These are phyloP conservation scores for Chlamydotis undulata DNA, from an alignment of 2,113 vertebrate species.

Conservation along the genomic window DNA sequence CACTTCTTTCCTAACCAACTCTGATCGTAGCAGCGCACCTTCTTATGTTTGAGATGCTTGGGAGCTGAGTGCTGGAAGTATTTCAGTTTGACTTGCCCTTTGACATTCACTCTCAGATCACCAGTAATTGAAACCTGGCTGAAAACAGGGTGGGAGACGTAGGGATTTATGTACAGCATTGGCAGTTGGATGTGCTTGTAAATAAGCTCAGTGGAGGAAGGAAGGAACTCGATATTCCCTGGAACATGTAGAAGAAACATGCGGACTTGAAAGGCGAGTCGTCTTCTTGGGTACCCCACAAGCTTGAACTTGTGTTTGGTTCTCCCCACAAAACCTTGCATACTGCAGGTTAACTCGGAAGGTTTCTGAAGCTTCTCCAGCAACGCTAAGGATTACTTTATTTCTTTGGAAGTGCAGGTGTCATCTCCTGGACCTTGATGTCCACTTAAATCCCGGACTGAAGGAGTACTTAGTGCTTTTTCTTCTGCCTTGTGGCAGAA, in stretches of 20 bases:
- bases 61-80: not conserved
- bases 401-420: not conserved
- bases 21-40: not conserved
- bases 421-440: not conserved
- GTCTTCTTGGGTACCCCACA: accelerated
- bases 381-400: not conserved
- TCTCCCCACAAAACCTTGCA: accelerated
- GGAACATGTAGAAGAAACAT: not conserved
- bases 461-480: not conserved
- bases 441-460: not conserved
- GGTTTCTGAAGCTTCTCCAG: not conserved
- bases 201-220: not conserved
- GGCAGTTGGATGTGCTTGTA: not conserved
- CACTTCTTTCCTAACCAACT: not conserved
- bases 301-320: not conserved
- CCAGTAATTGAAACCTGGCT: constrained; percentile 20
- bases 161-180: not conserved
- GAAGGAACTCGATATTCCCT: not conserved
- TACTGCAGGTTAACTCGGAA: not conserved
- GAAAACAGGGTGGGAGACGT: constrained; percentile 10
- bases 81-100: constrained; percentile 7
- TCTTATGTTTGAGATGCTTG: not conserved
- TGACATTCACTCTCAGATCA: constrained; percentile 33
- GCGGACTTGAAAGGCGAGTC: not conserved
- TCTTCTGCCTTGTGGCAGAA: not conserved